Percentiles rank a stretch among this genome's conserved stretches.
Evolutionary conservation across 2,113 vertebrate species (phyloP).

Genomic region (Python bivittatus): DNA sequence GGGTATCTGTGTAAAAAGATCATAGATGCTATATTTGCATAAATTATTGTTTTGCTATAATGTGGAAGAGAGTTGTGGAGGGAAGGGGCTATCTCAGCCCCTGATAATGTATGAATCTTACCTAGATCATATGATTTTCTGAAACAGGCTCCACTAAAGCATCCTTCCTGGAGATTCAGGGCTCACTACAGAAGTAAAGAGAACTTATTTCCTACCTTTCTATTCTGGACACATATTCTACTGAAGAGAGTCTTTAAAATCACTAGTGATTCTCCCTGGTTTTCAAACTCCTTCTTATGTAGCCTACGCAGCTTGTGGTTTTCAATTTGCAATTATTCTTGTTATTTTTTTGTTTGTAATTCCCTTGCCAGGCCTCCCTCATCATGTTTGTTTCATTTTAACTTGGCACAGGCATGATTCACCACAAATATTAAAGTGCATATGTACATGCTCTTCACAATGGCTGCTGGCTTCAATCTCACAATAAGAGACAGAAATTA

Average conservation of each 20-base stretch:
- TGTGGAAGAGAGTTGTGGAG: background rate
- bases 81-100: background rate
- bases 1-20: background rate
- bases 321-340: constrained; percentile 26
- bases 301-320: constrained; percentile 5
- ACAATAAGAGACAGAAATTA: constrained; percentile 18
- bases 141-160: background rate
- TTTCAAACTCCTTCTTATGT: background rate
- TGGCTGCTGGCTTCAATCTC: constrained; percentile 30
- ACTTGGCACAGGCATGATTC: constrained; percentile 14
- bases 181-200: background rate
- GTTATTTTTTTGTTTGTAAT: constrained; percentile 30
- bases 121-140: background rate
- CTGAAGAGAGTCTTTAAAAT: background rate
- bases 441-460: constrained; percentile 16
- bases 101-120: background rate
- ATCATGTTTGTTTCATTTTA: constrained; percentile 33
- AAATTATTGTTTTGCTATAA: background rate
- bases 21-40: background rate
- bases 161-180: background rate
- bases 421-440: constrained; percentile 31
- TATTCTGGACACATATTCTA: background rate
- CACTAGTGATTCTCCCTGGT: background rate
- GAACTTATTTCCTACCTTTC: background rate
- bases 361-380: background rate